phyloP scores from a whole-genome alignment of 2,888 invertebrate species.

The Trichopria drosophilae region DNA sequence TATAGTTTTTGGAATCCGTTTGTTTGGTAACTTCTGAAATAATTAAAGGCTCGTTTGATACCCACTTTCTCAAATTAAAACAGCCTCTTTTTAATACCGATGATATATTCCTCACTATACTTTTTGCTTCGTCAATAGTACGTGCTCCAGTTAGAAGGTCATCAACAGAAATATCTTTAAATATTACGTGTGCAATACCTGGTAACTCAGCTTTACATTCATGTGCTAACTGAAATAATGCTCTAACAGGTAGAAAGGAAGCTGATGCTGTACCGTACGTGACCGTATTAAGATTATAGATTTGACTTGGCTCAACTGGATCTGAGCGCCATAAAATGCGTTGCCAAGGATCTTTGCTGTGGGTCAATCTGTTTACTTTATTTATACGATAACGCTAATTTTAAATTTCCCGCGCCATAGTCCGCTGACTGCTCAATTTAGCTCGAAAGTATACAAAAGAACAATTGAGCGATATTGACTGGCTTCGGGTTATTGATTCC shows the following conservation, averaged over 20 bases:
- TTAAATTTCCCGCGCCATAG: too few relatives aligned
- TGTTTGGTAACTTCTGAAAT: conserved; percentile 13
- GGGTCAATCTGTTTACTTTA: too few relatives aligned
- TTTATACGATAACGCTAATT: too few relatives aligned
- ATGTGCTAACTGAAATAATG: not conserved
- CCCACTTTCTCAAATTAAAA: conserved; percentile 32
- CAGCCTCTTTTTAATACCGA: conserved; percentile 22
- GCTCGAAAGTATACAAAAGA: too few relatives aligned
- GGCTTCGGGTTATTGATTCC: too few relatives aligned
- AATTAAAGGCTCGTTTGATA: not conserved
- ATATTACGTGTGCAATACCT: too few relatives aligned
- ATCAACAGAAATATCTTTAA: conserved; percentile 40
- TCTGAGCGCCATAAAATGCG: conserved; percentile 39
- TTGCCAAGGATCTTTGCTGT: too few relatives aligned
- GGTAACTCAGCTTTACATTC: too few relatives aligned
- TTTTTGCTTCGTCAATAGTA: conserved; percentile 23
- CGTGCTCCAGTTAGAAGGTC: conserved; percentile 35
- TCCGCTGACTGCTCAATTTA: too few relatives aligned
- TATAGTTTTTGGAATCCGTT: not conserved
- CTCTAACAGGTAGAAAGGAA: conserved; percentile 32
- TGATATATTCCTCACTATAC: conserved; percentile 23
- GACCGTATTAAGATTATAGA: conserved; percentile 31
- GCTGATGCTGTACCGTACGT: conserved; percentile 38
- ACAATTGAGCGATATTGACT: too few relatives aligned
- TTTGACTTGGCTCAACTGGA: conserved; percentile 2